These are phyloP conservation scores for Orthonyx spaldingii DNA, from an alignment of 2,113 vertebrate genomes.

Conservation along the genomic window DNA sequence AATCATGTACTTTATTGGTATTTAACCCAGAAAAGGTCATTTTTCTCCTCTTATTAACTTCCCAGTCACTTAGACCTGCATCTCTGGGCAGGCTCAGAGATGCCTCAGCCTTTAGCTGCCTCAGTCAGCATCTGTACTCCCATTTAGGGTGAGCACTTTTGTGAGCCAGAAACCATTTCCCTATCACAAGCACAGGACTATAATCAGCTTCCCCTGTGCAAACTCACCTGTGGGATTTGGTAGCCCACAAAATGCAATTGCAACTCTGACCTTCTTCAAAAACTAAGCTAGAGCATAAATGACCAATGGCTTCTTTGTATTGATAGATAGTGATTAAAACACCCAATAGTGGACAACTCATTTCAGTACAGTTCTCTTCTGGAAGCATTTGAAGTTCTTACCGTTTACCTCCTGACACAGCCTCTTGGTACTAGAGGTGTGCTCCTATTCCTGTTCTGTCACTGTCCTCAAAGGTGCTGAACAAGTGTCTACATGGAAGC, in stretches of 20 bases:
- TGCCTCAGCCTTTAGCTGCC: background rate
- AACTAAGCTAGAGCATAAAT: background rate
- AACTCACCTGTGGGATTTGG: background rate
- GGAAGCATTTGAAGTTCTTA: background rate
- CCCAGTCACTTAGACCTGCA: background rate
- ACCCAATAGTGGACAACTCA: background rate
- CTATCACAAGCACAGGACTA: background rate
- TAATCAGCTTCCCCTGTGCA: background rate
- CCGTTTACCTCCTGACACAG: rapidly evolving
- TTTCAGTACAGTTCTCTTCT: background rate
- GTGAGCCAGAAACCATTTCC: background rate
- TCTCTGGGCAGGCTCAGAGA: background rate
- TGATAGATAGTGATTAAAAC: background rate
- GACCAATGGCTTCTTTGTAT: background rate
- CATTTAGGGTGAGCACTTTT: background rate
- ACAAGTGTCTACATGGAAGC: background rate
- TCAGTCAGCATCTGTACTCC: background rate
- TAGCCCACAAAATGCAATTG: background rate
- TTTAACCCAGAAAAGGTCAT: background rate
- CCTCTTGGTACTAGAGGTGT: background rate
- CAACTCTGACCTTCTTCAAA: background rate
- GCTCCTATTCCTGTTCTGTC: background rate
- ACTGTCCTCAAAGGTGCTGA: background rate
- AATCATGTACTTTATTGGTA: background rate
- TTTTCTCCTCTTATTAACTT: background rate